These are phyloP conservation scores for Holothuria scabra DNA, from an alignment of 53 echinoderm and acorn worm genomes.

Conservation along the genomic window DNA sequence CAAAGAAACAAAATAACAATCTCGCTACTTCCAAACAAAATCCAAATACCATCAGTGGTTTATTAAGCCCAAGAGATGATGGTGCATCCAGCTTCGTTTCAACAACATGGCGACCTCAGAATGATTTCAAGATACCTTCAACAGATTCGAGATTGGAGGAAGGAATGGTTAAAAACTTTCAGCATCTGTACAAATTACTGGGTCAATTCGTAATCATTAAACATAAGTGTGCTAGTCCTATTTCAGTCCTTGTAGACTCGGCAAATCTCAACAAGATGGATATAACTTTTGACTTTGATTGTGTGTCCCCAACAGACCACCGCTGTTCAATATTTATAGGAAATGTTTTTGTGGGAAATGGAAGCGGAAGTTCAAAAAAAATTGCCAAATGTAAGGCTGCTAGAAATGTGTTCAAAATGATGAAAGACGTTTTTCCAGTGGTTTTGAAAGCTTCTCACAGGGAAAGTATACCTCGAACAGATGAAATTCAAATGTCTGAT, in stretches of 20 bases:
- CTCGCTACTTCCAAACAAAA: no score
- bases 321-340: not conserved
- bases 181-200: not conserved
- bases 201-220: slow-evolving; percentile 8
- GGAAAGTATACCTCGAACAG: no score
- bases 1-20: no score
- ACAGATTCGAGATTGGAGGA: no score
- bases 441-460: not conserved
- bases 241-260: not conserved
- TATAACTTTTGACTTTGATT: not conserved
- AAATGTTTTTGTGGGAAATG: not conserved
- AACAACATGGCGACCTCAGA: no score
- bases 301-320: no score
- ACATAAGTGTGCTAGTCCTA: not conserved
- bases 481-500: no score
- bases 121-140: no score
- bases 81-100: no score
- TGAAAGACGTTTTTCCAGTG: slow-evolving; percentile 11
- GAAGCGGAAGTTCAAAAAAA: not conserved
- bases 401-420: not conserved
- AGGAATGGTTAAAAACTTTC: no score
- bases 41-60: no score
- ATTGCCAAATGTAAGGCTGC: not conserved
- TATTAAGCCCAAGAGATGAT: no score
- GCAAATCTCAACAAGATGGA: not conserved